Evolutionary conservation across 2,113 vertebrate species (phyloP), one percentile per base, ranked within the genome.

Genomic region (Cheilinus undulatus): DNA sequence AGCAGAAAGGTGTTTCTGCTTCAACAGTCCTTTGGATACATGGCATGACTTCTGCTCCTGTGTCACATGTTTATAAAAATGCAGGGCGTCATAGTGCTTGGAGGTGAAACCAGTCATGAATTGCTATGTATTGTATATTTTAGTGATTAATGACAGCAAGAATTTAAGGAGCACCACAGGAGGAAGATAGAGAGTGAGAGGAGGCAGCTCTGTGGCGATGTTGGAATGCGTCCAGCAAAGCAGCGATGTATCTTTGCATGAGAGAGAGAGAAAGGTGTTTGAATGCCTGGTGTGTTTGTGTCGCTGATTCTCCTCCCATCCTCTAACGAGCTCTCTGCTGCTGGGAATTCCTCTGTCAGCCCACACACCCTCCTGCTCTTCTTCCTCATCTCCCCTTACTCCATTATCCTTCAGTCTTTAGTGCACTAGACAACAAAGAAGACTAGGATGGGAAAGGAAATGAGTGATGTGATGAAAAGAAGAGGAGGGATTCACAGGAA

Each of bases 341-440:
- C 88, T 88, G 88, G 89, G 86, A 84, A 88, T 88, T 70, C 78
- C 88, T 91, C 88, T 86, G 83, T 90, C 83, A 82, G 73, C 83
- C 67, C 57, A 11, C 73, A 60, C 32, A 40, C 67, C 63, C 65
- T 60, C 65, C 75, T 42, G 49, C 61, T 52, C 65, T 64, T 64
- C 60, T 66, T 43, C 57, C 54, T 51, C 63, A 59, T 62, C 60
- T 60, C 24, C 67, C 76, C 57, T 57, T 56, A 28, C 56, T 63
- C 66, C 54, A 57, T 84, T 60, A 66, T 66, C 46, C 52, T 26
- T 63, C 54, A 63, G 27, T 67, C 56, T 80, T 67, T 40, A 69
- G 24, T 36, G n/a, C 52, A 51, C 48, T 22, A 46, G 59, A 62
- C 73, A 69, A 77, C 38, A 51, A 75, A 64, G 56, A 52, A 61